Conservation (phyloP, 2,888 invertebrate species). For the Mystacides longicornis region DNA sequence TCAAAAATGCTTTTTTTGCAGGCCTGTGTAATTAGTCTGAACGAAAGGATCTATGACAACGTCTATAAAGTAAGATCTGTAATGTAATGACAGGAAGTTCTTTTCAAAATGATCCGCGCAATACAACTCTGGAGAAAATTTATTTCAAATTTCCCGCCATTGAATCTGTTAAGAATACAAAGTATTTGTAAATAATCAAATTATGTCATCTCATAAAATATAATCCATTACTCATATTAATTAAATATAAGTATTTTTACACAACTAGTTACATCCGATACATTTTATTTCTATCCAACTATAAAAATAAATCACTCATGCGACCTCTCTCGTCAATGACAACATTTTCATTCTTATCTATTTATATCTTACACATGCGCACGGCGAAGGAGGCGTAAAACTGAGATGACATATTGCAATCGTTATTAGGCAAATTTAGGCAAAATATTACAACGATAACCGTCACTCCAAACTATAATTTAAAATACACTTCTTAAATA, state of each 20-base stretch:
- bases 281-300: not conserved
- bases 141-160: not conserved
- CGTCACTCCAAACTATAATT: too few relatives aligned
- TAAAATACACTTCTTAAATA: too few relatives aligned
- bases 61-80: too few relatives aligned
- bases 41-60: too few relatives aligned
- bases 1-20: too few relatives aligned
- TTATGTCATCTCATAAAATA: too few relatives aligned
- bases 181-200: too few relatives aligned
- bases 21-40: too few relatives aligned
- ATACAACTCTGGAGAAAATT: not conserved
- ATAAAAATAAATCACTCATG: not conserved
- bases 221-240: too few relatives aligned
- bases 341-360: constrained; percentile 17
- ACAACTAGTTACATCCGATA: not conserved
- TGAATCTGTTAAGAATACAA: not conserved
- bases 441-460: too few relatives aligned
- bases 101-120: not conserved
- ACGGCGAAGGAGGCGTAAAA: not conserved
- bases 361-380: constrained; percentile 17
- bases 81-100: too few relatives aligned
- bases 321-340: constrained; percentile 5
- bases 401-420: not conserved
- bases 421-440: too few relatives aligned
- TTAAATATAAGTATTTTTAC: not conserved